Evolutionary conservation across 2,888 invertebrate genomes (phyloP), one percentile per base, ranked within the genome.

Genomic region (Eretmocerus hayati): DNA sequence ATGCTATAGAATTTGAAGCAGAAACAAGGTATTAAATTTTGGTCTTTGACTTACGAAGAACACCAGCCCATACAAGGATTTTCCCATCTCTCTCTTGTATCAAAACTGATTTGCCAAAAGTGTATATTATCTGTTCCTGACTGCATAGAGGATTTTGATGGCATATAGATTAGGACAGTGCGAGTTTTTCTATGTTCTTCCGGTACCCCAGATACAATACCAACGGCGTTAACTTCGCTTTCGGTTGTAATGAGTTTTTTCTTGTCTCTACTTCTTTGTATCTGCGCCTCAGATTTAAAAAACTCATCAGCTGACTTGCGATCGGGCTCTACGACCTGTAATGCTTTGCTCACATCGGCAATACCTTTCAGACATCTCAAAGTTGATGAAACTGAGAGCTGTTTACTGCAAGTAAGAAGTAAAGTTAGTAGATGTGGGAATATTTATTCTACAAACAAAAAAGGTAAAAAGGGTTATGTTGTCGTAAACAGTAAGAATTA

Each of bases 41-140:
- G 23, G 26, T 5, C n/a, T 2, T 3, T 45, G 21, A 72, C 82
- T 79, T 73, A 90, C 90, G 83, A 81, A 2, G 96, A 96, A 4
- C 84, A 75, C 99, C 99, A 99, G 37, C 99, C 99, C 89, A 99
- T 99, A 8, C 96, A 78, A 0, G 94, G 93, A 74, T 99, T 99
- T 68, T 99, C 97, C 99, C 99, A 99, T 61, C 99, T 83, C 71
- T 96, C 90, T 42, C 91, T 81, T 20, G 83, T 90, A 61, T 99
- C 97, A 73, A 97, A 96, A 64, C 96, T 92, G 74, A 99, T 90
- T 68, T 87, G 84, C 99, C 99, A 99, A 44, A 80, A 79, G 22
- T 86, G 78, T 6, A 85, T 82, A 66, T 93, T 94, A 69, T 84
- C 83, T 4, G 93, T 93, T 16, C 97, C 97, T 62, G 95, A 95